phyloP scores from a whole-genome alignment of 1,140 invertebrate genomes.

The Lordiphosa clarofinis region DNA sequence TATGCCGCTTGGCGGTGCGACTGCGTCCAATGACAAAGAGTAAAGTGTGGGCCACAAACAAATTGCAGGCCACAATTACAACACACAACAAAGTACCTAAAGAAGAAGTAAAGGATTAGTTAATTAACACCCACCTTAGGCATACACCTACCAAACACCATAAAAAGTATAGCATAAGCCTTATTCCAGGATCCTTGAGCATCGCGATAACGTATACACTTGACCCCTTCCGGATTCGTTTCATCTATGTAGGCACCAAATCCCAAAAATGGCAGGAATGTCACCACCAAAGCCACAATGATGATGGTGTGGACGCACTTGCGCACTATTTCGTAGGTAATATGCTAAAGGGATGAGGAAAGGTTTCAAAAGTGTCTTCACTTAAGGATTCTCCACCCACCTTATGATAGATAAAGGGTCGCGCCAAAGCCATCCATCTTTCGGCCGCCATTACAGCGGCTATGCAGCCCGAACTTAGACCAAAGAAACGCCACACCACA shows the following conservation, averaged over 20 bases:
- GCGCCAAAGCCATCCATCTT: slow-evolving; percentile 90
- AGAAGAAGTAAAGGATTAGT: slow-evolving; percentile 2
- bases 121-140: not conserved
- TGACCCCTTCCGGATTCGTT: slow-evolving; percentile 45
- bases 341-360: slow-evolving; percentile 84
- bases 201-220: slow-evolving; percentile 86
- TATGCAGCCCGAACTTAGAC: slow-evolving; percentile 91
- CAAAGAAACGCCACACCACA: slow-evolving; percentile 89
- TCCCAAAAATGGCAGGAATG: slow-evolving; percentile 88
- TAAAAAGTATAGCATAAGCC: slow-evolving; percentile 89
- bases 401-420: slow-evolving; percentile 94
- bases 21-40: slow-evolving; percentile 83
- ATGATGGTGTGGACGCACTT: slow-evolving; percentile 86
- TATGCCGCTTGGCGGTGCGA: slow-evolving; percentile 64
- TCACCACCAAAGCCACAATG: slow-evolving; percentile 85
- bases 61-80: slow-evolving; percentile 89
- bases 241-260: slow-evolving; percentile 88
- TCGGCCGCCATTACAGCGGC: slow-evolving; percentile 93
- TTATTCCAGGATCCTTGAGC: slow-evolving; percentile 84
- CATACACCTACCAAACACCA: slow-evolving; percentile 85
- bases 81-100: slow-evolving; percentile 86
- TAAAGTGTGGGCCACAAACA: slow-evolving; percentile 86
- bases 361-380: not conserved
- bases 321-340: slow-evolving; percentile 88
- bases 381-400: slow-evolving; percentile 80